Base-by-base conservation (phyloP, 2,113 vertebrate species). In the Lichenostomus cassidix region DNA sequence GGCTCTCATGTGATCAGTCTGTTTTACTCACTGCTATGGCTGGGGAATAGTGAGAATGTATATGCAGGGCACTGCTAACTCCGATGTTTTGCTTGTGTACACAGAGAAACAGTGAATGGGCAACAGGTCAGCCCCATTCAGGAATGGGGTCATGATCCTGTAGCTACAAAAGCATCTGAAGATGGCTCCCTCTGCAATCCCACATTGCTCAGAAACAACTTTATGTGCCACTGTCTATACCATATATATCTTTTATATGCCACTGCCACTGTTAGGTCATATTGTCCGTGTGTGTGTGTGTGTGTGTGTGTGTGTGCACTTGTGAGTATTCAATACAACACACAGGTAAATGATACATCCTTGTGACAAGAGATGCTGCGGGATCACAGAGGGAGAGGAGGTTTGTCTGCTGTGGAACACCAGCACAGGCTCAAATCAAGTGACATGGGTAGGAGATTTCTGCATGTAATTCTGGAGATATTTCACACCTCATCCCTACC, bases 61-160 rank as follows among this genome's bases (percentile, higher is more conserved):
- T 24, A 4, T 28, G 19, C 15, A 60, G 35, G 39, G 24, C 65
- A 58, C 3, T 29, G 35, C 29, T 46, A 68, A 44, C 60, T 59
- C 52, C 63, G 6, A 33, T 1, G 3, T 28, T 83, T 52, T 55
- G 63, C 35, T 55, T 37, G 25, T 59, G 10, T 16, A n/a, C 12
- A 22, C 7, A 27, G 4, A 63, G 37, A 67, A 89, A 33, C 4
- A 74, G 23, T 23, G 67, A 58, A 47, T 24, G 41, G 12, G 13
- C 2, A 5, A 15, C 0, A 0, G 58, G 33, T 55, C 47, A 3
- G 0, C 14, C 21, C 13, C 16, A 1, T 23, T 50, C 4, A 28
- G 73, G 52, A 63, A 89, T 18, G 9, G 9, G 9, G 8, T 9
- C 21, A 17, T 25, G 46, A 50, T 85, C 55, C 50, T 67, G 12